These are phyloP conservation scores for Hydrochoerus hydrochaeris DNA, from an alignment of 2,113 vertebrate species.

Conservation along the genomic window DNA sequence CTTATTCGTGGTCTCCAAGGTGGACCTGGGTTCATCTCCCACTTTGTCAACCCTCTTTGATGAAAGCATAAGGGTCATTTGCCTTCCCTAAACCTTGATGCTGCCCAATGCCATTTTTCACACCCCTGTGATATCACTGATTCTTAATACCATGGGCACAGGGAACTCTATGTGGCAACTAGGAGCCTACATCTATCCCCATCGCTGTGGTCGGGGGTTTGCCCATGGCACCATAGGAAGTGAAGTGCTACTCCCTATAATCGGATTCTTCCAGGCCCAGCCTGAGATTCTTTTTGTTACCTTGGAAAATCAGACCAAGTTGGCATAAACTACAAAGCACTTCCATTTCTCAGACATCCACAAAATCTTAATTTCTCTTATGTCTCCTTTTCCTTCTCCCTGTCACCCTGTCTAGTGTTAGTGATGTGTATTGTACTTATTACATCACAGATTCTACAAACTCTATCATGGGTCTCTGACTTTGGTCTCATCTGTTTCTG, in stretches of 20 bases:
- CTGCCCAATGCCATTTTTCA: not conserved
- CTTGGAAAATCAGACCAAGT: not conserved
- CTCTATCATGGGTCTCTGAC: not conserved
- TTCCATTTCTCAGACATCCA: not conserved
- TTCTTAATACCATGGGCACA: not conserved
- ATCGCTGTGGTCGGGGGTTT: not conserved
- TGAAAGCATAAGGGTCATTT: not conserved
- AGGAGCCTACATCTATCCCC: not conserved
- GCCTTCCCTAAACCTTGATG: not conserved
- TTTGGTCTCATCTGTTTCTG: not conserved
- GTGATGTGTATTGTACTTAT: not conserved
- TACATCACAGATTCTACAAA: not conserved
- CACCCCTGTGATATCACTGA: no score
- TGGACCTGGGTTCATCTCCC: not conserved
- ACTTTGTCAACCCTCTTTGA: not conserved
- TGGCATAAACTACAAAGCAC: not conserved
- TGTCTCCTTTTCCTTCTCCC: no score
- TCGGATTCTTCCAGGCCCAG: not conserved
- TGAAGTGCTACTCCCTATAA: not conserved
- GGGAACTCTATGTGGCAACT: not conserved
- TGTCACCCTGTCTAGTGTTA: not conserved
- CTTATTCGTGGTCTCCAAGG: not conserved
- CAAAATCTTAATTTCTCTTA: not conserved
- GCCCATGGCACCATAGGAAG: not conserved
- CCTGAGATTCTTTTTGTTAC: not conserved